A percentile compares a stretch with the other conserved stretches of the same genome.
Conservation (phyloP, 2,888 invertebrate genomes). For the Xestia sexstrigata region DNA sequence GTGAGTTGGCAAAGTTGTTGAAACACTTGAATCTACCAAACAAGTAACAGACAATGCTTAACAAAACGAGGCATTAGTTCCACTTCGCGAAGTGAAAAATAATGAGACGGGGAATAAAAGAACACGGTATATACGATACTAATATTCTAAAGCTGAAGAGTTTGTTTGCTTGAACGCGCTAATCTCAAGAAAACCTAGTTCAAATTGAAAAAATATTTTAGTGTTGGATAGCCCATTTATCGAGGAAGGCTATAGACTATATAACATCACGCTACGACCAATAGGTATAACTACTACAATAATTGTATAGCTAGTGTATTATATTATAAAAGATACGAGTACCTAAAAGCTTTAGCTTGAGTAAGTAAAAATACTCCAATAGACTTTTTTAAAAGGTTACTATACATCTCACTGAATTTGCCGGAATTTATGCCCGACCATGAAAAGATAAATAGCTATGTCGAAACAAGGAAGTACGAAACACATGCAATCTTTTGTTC, state of each 20-base stretch:
- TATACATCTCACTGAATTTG: background rate
- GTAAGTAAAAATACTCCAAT: background rate
- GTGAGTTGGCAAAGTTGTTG: slow-evolving; percentile 18
- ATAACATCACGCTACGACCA: no score
- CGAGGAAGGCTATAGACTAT: no score
- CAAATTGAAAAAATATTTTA: no score
- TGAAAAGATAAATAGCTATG: slow-evolving; percentile 10
- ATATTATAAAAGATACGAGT: background rate
- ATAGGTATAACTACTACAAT: no score
- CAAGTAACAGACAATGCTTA: slow-evolving; percentile 14
- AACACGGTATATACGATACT: background rate
- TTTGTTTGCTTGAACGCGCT: no score
- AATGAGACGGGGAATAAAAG: slow-evolving; percentile 29
- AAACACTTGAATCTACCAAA: slow-evolving; percentile 38
- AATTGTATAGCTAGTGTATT: no score
- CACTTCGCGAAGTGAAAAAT: slow-evolving; percentile 30
- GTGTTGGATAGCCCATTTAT: no score
- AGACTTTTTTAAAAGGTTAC: background rate
- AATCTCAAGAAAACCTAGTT: no score
- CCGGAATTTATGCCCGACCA: background rate
- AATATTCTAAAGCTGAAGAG: no score
- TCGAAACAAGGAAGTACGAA: background rate
- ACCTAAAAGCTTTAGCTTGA: background rate
- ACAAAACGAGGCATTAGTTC: slow-evolving; percentile 42
- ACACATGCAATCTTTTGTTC: background rate